Evolutionary conservation across 2,888 invertebrate species (phyloP), one percentile per base, ranked within the genome.

Genomic region (Cerastis leucographa): DNA sequence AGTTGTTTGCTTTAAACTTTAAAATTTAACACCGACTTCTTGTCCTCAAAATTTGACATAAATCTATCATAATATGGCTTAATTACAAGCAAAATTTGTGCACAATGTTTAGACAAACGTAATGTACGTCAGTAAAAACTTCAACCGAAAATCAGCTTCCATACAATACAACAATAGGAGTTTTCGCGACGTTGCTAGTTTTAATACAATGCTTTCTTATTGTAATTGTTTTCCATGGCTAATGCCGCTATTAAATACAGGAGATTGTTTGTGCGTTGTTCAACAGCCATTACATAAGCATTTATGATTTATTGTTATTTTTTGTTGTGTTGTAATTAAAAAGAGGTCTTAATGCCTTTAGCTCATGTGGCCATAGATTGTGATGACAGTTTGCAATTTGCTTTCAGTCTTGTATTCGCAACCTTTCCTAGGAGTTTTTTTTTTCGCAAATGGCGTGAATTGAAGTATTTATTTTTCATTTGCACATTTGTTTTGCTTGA

Each of bases 121-220:
- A 35, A 35, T 12, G 14, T 51, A 5, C 7, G 4, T 35, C 11
- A 29, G 8, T n/a, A 72, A 65, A 72, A 69, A 85, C 56, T 42
- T 74, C 42, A 56, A 76, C 17, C 42, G 25, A 66, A 62, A 76
- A 67, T 77, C 25, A 65, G 29, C 25, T 8, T 64, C 42, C 42
- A 40, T 42, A 6, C 25, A 40, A 17, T 40, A 19, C 1, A 70
- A 86, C 76, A 86, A 86, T 83, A 59, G 76, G 12, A n/a, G 44
- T 76, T 84, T 86, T 81, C 73, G n/a, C 76, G 69, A 54, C 29
- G 42, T 35, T 62, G 70, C n/a, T 71, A 59, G 85, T 85, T 79
- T 71, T 61, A 84, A 85, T 78, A 84, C 86, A 86, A 86, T 85
- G 78, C 78, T 86, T 78, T 86, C 78, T 72, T 67, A 44, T 14